Percentiles rank a stretch among this genome's conserved stretches.
phyloP scores from a whole-genome alignment of 2,113 vertebrate species.

The Seriola rivoliana region DNA sequence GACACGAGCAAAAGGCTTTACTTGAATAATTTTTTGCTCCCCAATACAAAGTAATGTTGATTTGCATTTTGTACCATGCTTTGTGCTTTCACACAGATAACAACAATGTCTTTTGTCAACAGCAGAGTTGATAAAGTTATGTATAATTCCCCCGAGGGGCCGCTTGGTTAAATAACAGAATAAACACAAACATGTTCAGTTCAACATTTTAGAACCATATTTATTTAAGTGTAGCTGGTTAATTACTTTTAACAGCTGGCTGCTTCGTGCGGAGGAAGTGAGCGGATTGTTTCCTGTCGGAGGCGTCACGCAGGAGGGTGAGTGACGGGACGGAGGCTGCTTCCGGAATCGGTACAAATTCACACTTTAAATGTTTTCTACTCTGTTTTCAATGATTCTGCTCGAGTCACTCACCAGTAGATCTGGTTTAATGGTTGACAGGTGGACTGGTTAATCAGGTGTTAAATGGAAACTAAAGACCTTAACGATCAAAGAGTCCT shows the following conservation, averaged over 20 bases:
- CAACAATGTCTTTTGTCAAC: slow-evolving; percentile 12
- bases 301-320: not conserved
- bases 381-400: not conserved
- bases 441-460: not conserved
- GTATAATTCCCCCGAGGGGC: slow-evolving; percentile 40
- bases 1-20: slow-evolving; percentile 37
- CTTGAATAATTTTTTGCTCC: slow-evolving; percentile 51
- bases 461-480: slow-evolving; percentile 38
- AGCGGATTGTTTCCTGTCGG: not conserved
- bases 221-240: slow-evolving; percentile 54
- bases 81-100: slow-evolving; percentile 38
- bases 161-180: slow-evolving; percentile 42
- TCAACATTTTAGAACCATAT: slow-evolving; percentile 43
- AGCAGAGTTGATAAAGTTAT: slow-evolving; percentile 21
- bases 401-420: slow-evolving; percentile 2
- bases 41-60: slow-evolving; percentile 13
- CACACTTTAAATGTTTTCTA: not conserved
- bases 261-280: slow-evolving; percentile 5
- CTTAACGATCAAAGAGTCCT: not conserved
- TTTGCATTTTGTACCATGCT: slow-evolving; percentile 47
- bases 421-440: slow-evolving; percentile 4
- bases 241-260: slow-evolving; percentile 5
- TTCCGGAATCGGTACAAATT: slow-evolving; percentile 46
- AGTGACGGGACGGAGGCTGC: slow-evolving; percentile 22
- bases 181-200: slow-evolving; percentile 35